These are phyloP conservation scores for Falco berigora DNA, from an alignment of 2,797 vertebrate genomes.

Conservation along the genomic window DNA sequence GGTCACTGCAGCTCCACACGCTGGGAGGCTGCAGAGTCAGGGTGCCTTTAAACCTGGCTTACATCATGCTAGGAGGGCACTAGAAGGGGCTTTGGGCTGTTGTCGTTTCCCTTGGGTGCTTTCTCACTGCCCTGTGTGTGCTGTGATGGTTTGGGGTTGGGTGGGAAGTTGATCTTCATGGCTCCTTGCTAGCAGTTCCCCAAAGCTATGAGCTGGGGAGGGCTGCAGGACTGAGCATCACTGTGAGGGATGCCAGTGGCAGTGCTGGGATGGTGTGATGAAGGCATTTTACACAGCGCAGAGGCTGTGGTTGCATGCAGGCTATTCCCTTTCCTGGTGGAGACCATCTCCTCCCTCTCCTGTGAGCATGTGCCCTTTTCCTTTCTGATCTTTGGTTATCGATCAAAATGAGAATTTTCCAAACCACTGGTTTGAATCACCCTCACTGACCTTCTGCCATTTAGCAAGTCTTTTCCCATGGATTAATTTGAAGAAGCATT, in stretches of 20 bases:
- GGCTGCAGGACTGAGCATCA: background rate
- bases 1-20: background rate
- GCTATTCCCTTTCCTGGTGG: background rate
- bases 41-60: background rate
- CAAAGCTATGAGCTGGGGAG: background rate
- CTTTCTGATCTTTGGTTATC: background rate
- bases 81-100: background rate
- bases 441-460: background rate
- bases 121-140: background rate
- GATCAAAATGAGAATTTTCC: background rate
- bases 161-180: background rate
- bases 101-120: background rate
- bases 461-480: background rate
- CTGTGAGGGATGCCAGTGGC: accelerated
- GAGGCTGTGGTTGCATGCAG: background rate
- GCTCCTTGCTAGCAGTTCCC: background rate
- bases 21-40: accelerated
- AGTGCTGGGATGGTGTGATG: background rate
- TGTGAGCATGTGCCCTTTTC: accelerated
- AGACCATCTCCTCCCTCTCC: background rate
- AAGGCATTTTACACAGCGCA: accelerated
- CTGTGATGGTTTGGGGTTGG: background rate
- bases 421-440: constrained; percentile 18
- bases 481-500: background rate
- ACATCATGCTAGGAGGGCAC: accelerated